A percentile compares a stretch with the other conserved stretches of the same genome.
These are phyloP conservation scores for Lasioglossum zephyrum DNA, from an alignment of 2,888 invertebrate species.

Conservation along the genomic window DNA sequence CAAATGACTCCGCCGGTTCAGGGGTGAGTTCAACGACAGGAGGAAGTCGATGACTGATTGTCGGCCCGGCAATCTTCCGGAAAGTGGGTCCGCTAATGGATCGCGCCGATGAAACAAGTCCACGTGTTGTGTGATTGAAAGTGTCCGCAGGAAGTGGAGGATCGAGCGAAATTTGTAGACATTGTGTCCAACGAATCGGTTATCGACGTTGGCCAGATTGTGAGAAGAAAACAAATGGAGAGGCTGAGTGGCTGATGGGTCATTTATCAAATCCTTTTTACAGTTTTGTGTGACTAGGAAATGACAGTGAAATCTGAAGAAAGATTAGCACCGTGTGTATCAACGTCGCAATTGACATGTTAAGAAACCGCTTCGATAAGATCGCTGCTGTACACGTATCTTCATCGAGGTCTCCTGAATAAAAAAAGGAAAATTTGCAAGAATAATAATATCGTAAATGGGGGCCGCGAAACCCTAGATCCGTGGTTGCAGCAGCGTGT, in stretches of 20 bases:
- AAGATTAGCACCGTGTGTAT: no score
- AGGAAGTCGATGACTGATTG: conserved; percentile 39
- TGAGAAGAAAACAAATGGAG: neutral
- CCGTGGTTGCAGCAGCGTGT: conserved; percentile 47
- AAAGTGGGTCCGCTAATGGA: conserved; percentile 19
- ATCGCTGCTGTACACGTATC: neutral
- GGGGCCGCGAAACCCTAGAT: conserved; percentile 47
- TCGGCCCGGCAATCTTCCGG: conserved; percentile 9
- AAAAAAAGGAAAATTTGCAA: neutral
- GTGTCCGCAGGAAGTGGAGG: conserved; percentile 15
- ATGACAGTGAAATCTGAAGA: no score
- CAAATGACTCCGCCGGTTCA: conserved; percentile 13
- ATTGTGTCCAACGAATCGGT: neutral
- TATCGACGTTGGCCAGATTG: neutral
- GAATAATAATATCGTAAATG: conserved; percentile 18
- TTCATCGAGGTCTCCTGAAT: neutral
- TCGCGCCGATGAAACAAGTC: conserved; percentile 34
- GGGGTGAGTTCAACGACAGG: conserved; percentile 21
- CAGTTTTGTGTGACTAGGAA: neutral
- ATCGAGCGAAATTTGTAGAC: conserved; percentile 24
- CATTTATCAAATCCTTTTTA: neutral
- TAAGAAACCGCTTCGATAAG: no score
- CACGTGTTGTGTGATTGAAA: conserved; percentile 35
- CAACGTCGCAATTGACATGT: no score
- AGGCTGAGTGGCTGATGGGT: neutral